A percentile compares a stretch with the other conserved stretches of the same genome.
Evolutionary conservation across 2,888 invertebrate genomes (phyloP).

Genomic region (Andrena bicolor): DNA sequence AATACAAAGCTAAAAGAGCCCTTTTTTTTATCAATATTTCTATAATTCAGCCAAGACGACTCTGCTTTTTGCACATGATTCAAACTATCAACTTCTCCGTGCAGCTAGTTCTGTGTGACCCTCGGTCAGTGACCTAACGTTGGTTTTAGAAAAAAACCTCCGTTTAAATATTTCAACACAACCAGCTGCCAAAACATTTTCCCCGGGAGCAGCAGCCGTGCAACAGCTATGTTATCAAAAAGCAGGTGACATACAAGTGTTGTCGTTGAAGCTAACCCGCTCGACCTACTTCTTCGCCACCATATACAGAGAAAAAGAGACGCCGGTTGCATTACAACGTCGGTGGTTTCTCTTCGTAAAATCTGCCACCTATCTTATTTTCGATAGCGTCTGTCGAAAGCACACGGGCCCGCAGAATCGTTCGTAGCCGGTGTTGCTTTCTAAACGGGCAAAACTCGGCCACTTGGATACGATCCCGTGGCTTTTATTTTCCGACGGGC

Average conservation of each 20-base stretch:
- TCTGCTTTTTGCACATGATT: no score
- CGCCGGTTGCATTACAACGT: constrained; percentile 50
- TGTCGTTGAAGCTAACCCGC: constrained; percentile 62
- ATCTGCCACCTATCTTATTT: constrained; percentile 70
- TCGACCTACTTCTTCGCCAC: constrained; percentile 81
- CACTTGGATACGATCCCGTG: constrained; percentile 9
- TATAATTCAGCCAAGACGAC: no score
- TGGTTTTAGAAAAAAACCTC: no score
- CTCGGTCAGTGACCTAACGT: no score
- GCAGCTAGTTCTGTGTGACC: no score
- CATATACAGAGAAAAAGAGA: constrained; percentile 73
- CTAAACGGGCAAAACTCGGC: constrained; percentile 72
- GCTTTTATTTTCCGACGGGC: constrained; percentile 21
- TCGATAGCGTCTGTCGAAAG: constrained; percentile 43
- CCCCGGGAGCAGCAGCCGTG: neutral
- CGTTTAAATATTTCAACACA: neutral
- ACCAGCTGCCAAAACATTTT: constrained; percentile 10
- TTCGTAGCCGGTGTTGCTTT: constrained; percentile 75
- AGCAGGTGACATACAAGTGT: constrained; percentile 59
- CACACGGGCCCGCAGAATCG: constrained; percentile 66
- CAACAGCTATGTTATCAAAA: constrained; percentile 62
- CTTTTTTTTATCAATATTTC: no score
- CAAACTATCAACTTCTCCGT: no score
- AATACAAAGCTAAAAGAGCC: no score
- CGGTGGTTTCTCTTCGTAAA: constrained; percentile 76